phyloP scores from a whole-genome alignment of 2,797 vertebrate species.

The Micropoecilia bifurca region DNA sequence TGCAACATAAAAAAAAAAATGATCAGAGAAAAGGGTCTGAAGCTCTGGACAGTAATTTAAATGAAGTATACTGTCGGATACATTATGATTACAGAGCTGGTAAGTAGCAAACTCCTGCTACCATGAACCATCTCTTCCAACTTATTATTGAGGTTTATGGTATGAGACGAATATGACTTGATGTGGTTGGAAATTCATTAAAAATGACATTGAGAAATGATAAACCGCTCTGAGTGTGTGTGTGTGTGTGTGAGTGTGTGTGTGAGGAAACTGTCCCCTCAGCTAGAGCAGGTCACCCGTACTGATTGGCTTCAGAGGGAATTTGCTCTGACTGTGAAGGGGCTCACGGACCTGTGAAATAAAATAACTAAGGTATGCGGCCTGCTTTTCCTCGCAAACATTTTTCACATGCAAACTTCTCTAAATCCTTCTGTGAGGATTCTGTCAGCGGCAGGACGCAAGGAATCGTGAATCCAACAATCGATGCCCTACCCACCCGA shows the following conservation, averaged over 20 bases:
- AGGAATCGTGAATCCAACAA: conserved; percentile 35
- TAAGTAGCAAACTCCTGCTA: conserved; percentile 50
- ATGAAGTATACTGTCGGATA: conserved; percentile 70
- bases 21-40: conserved; percentile 26
- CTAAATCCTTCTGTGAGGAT: conserved; percentile 46
- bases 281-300: conserved; percentile 39
- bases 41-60: conserved; percentile 49
- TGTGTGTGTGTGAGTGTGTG: conserved; percentile 2
- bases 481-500: conserved; percentile 19
- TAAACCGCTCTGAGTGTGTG: conserved; percentile 30
- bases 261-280: conserved; percentile 7
- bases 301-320: conserved; percentile 46
- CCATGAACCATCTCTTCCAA: conserved; percentile 72
- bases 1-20: conserved; percentile 1
- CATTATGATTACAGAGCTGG: conserved; percentile 70
- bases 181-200: conserved; percentile 80
- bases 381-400: conserved; percentile 52
- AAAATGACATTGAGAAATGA: conserved; percentile 80
- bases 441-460: conserved; percentile 32
- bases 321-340: conserved; percentile 56
- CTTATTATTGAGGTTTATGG: conserved; percentile 81
- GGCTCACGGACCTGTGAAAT: conserved; percentile 59
- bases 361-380: conserved; percentile 49
- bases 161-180: conserved; percentile 79
- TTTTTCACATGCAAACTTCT: conserved; percentile 46